Evolutionary conservation across 2,888 invertebrate species (phyloP), one percentile per base, ranked within the genome.

Genomic region (Scaptomyza cyrtandrae): DNA sequence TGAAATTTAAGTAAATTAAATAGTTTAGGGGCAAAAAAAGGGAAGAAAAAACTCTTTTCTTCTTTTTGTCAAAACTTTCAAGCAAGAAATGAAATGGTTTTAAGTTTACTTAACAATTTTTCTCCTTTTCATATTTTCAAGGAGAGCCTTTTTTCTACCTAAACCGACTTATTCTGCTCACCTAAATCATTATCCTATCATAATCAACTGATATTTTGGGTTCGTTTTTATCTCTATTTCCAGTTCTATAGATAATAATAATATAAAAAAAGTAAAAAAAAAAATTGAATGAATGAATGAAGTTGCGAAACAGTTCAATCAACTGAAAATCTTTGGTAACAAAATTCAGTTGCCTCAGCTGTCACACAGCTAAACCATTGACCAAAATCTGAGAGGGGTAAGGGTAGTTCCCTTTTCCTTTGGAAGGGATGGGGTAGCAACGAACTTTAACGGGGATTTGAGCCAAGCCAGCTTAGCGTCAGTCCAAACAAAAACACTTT

Each of bases 361-460:
- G 75, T 72, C 73, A 53, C 10, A 53, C 13, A 16, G 41, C 41
- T 14, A 16, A 41, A 16, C 41, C 41, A 16, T 49, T 24, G 33
- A 16, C 19, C 44, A 19, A 7, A 13, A 14, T 3, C 27, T 19
- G 6, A 7, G 2, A 48, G 11, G n/a, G 33, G n/a, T 3, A 29
- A 1, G 29, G 19, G n/a, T 9, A 9, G 9, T 41, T 1, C 19
- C 35, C 19, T 6, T 1, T 9, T 9, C 29, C 14, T 6, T 39
- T 57, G 39, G 14, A 39, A 45, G 66, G 19, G 19, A 19, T 19
- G 19, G 19, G 19, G 56, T 75, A 56, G 75, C 75, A 75, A 75
- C 77, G 75, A 75, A 75, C 75, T 77, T 75, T 75, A 75, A 72
- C 75, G 78, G 75, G 77, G 77, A 75, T 77, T 75, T 77, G 77